Evolutionary conservation across 2,888 invertebrate species (phyloP), one percentile per base, ranked within the genome.

Genomic region (Philonicus albiceps): DNA sequence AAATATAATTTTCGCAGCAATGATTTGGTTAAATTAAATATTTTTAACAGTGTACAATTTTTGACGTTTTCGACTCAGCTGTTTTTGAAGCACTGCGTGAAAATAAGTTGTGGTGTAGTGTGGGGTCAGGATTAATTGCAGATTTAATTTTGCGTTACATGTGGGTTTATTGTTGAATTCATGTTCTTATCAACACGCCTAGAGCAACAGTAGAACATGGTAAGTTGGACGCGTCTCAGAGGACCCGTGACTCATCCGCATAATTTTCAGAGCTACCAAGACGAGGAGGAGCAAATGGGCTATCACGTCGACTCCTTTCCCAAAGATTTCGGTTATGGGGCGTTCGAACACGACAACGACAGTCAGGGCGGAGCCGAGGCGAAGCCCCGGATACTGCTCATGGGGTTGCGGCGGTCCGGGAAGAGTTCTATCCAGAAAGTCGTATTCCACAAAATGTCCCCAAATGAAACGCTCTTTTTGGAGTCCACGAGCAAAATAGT

Each of bases 361-460:
- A 94, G 94, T 64, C 93, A 93, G 89, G 89, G 88, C 5, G 93
- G 91, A 89, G 92, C 94, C 73, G 92, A 92, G 76, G 90, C 91
- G 89, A 98, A 98, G 91, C 98, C 99, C 76, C 94, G 98, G 89
- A 98, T 99, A 90, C 93, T 99, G 49, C 93, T 99, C 31, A 98
- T 99, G 98, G 99, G 99, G 3, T 93, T 98, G 19, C 94, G 98
- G 91, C 96, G 99, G 92, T 99, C 99, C 90, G 99, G 99, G 78
- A 99, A 99, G 93, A 99, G 99, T 84, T 99, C 99, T 0, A 99
- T 99, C 90, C 98, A 99, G 91, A 99, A 99, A 94, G 99, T 99
- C 4, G 99, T 99, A n/a, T 99, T 99, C 92, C 99, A 99, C 92
- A 99, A 99, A 93, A 99, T 99, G 98, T 98, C 99, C 2, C 99